These are phyloP conservation scores for Trissoscelio sp. DNA, from an alignment of 2,888 invertebrate genomes.

Conservation along the genomic window DNA sequence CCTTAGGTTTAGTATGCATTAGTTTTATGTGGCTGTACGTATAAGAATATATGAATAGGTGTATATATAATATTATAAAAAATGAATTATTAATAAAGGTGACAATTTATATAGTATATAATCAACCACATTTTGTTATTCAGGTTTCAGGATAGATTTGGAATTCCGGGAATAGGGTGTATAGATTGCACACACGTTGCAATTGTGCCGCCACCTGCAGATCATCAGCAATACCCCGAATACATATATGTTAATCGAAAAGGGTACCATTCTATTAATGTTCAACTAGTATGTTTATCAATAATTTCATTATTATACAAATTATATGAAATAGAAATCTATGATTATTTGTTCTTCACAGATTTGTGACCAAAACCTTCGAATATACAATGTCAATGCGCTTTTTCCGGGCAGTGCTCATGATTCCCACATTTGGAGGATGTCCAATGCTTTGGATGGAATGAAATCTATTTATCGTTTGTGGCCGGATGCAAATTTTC, in stretches of 20 bases:
- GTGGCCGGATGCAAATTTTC: constrained; percentile 3
- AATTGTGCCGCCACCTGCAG: not conserved
- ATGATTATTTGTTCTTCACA: no score
- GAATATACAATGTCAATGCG: not conserved
- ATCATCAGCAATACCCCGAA: not conserved
- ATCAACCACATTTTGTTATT: not conserved
- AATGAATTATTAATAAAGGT: no score
- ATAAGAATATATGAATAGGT: no score
- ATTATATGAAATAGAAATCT: no score
- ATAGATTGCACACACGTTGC: constrained; percentile 4
- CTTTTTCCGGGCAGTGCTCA: not conserved
- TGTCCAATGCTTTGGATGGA: not conserved
- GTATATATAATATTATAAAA: no score
- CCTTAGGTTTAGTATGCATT: no score
- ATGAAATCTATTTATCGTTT: not conserved
- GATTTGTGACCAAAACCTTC: constrained; percentile 1
- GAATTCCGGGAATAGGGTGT: not conserved
- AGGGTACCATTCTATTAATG: constrained; percentile 3
- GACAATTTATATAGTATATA: not conserved
- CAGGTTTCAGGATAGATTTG: not conserved
- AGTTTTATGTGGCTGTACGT: no score
- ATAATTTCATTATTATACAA: not conserved
- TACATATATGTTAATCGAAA: constrained; percentile 1
- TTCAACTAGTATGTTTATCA: not conserved
- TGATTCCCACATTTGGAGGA: not conserved